Base-by-base conservation (phyloP, 2,888 invertebrate genomes). In the Archips crataeganus region DNA sequence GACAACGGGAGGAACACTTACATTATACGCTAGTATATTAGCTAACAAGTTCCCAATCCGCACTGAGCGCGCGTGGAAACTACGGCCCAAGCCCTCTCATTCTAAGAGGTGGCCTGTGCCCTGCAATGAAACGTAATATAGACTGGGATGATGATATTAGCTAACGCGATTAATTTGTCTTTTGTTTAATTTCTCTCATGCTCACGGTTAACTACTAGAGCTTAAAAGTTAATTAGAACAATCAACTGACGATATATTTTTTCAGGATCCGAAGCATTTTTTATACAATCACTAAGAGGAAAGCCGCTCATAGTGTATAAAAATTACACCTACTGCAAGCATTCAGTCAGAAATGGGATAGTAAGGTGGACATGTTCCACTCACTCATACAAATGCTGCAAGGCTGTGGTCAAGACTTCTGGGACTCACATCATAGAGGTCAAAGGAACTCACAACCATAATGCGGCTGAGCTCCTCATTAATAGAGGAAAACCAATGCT, bases 281-380 rank as follows among this genome's bases (percentile, higher is more conserved):
- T 91, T 82, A 93, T 88, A n/a, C 87, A 90, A 71, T 94, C 94
- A 0, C 80, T 92, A 0, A 80, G 90, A 77, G 93, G 93, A 0
- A 92, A 91, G 74, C 91, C 90, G 5, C 72, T 93, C 9, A 89
- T 93, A 10, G 86, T 90, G 2, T 91, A 85, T 81, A 90, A 91
- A 68, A 87, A 91, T 6, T 94, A 91, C 75, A 90, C 93, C 0
- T 94, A 90, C 78, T 93, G 93, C 77, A 87, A 85, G 64, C 93
- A 94, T 76, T 93, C 91, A 0, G 77, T 83, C 0, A 82, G 92
- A 10, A 90, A 89, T 51, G 90, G 89, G 0, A 80, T 91, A 11
- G 83, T 88, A 0, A 78, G 93, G 4, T 94, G 94, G 94, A 92
- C 90, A 0, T 94, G 94, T 70, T 94, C 94, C 0, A 94, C 94